Evolutionary conservation across 2,797 vertebrate species (phyloP).

Genomic region (Chromis chromis): DNA sequence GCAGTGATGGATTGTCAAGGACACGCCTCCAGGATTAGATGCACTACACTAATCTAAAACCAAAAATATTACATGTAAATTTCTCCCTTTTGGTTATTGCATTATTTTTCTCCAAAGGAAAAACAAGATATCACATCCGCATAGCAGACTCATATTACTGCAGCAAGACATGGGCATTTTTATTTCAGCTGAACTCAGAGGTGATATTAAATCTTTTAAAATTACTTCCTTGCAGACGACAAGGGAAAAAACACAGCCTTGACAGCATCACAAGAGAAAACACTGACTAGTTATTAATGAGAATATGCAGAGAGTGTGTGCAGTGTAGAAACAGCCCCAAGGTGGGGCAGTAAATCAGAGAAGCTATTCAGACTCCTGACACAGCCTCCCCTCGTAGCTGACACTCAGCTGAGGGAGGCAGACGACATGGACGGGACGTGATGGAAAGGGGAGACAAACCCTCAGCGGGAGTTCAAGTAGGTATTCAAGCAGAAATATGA

Average conservation of each 20-base stretch:
- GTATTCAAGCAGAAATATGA: constrained; percentile 52
- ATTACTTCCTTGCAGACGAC: constrained; percentile 7
- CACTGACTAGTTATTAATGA: constrained; percentile 40
- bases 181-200: constrained; percentile 3
- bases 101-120: constrained; percentile 4
- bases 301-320: constrained; percentile 27
- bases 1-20: constrained; percentile 1
- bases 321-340: constrained; percentile 24
- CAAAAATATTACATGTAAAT: constrained; percentile 2
- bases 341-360: constrained; percentile 29
- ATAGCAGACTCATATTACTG: constrained; percentile 8
- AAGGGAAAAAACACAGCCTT: constrained; percentile 16
- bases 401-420: constrained; percentile 32
- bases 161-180: constrained; percentile 6
- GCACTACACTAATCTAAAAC: neutral
- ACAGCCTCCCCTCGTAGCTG: constrained; percentile 15
- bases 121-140: constrained; percentile 7
- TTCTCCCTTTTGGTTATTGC: constrained; percentile 2
- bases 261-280: constrained; percentile 43
- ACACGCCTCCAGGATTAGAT: neutral
- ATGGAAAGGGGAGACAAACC: constrained; percentile 38
- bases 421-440: constrained; percentile 16
- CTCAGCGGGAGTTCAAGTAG: constrained; percentile 30
- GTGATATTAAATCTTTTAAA: constrained; percentile 13
- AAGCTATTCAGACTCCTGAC: constrained; percentile 36